Conservation (phyloP, 2,888 invertebrate species). For the Balanococcus diminutus region DNA sequence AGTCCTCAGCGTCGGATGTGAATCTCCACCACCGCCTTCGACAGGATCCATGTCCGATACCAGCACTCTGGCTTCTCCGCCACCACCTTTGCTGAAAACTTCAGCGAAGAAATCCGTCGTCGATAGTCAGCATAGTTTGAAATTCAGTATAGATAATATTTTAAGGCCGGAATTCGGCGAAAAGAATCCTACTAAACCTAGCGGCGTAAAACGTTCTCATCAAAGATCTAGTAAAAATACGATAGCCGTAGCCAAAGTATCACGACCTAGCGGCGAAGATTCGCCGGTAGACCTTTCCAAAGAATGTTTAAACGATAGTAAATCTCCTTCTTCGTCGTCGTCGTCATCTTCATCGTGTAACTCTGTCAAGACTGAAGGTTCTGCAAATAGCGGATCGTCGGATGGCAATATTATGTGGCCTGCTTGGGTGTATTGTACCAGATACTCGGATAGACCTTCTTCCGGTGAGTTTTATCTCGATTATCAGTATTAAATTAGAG, state of each 20-base stretch:
- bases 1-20: conserved; percentile 81
- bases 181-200: conserved; percentile 60
- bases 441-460: conserved; percentile 88
- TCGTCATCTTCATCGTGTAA: neutral
- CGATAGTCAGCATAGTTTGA: conserved; percentile 63
- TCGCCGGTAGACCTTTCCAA: conserved; percentile 55
- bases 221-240: conserved; percentile 58
- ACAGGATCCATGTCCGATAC: conserved; percentile 58
- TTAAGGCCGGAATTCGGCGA: conserved; percentile 83
- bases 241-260: neutral
- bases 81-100: conserved; percentile 59
- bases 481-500: no score
- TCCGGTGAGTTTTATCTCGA: conserved; percentile 84
- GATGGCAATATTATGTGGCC: conserved; percentile 67
- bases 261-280: neutral
- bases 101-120: conserved; percentile 58
- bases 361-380: conserved; percentile 45
- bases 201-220: conserved; percentile 52
- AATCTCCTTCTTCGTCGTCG: neutral
- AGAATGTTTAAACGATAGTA: conserved; percentile 43
- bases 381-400: neutral
- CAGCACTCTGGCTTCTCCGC: conserved; percentile 59
- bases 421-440: conserved; percentile 97
- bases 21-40: conserved; percentile 66
- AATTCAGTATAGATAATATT: conserved; percentile 87